A percentile compares a stretch with the other conserved stretches of the same genome.
phyloP scores from a whole-genome alignment of 2,888 invertebrate species.

The Tuberolachnus salignus region DNA sequence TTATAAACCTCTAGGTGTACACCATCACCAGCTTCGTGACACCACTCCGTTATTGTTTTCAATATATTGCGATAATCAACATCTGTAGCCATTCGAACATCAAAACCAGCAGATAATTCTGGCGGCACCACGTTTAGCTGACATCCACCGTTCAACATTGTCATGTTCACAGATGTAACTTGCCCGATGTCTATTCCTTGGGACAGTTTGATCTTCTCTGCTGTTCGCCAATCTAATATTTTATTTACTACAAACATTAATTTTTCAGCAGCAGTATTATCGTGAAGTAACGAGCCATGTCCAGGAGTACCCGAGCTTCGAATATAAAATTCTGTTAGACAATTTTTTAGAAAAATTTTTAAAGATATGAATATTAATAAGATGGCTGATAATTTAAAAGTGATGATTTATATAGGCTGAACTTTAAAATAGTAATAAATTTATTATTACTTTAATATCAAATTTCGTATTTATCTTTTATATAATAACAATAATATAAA shows the following conservation, averaged over 20 bases:
- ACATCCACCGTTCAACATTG: constrained; percentile 76
- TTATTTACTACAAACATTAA: constrained; percentile 74
- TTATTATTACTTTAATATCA: no score
- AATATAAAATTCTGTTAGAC: constrained; percentile 48
- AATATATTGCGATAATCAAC: constrained; percentile 71
- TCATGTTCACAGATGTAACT: constrained; percentile 85
- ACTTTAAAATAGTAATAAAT: no score
- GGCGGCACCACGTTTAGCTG: constrained; percentile 91
- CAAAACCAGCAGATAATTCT: constrained; percentile 76
- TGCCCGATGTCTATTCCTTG: constrained; percentile 77
- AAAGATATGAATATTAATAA: no score
- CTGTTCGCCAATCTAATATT: constrained; percentile 73
- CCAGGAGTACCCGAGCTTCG: constrained; percentile 74
- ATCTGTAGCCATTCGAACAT: constrained; percentile 73
- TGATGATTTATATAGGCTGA: no score
- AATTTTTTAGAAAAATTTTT: background rate
- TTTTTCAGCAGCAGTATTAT: constrained; percentile 85
- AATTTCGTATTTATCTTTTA: no score
- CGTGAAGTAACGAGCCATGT: constrained; percentile 81
- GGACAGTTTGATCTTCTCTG: constrained; percentile 73
- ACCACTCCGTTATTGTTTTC: constrained; percentile 70
- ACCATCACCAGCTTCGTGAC: constrained; percentile 75
- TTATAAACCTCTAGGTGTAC: constrained; percentile 71
- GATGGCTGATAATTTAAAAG: no score
- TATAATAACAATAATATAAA: no score